phyloP scores from a whole-genome alignment of 2,113 vertebrate genomes.

The Urocolius indicus region DNA sequence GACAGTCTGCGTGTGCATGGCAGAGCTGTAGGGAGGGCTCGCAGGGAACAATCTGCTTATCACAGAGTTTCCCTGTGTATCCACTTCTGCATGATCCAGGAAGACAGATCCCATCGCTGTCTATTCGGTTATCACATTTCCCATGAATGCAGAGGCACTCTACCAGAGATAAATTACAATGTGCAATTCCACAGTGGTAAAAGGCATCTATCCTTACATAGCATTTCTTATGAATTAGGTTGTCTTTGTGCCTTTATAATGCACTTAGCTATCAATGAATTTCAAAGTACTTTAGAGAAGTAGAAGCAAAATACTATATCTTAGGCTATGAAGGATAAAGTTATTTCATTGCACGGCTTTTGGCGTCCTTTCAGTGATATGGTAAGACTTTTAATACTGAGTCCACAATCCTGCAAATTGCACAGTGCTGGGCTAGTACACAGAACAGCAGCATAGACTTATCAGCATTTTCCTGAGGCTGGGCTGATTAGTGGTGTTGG shows the following conservation, averaged over 20 bases:
- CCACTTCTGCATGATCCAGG: slow-evolving; percentile 77
- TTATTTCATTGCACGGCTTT: neutral
- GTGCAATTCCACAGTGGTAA: neutral
- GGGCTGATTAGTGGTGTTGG: neutral
- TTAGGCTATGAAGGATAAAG: neutral
- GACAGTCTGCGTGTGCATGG: slow-evolving; percentile 86
- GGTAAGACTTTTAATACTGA: neutral
- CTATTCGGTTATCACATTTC: slow-evolving; percentile 82
- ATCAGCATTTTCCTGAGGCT: neutral
- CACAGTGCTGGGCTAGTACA: neutral
- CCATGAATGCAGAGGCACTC: slow-evolving; percentile 87
- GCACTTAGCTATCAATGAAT: neutral
- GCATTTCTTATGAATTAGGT: neutral
- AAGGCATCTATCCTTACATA: neutral
- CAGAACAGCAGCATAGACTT: neutral
- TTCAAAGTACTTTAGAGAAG: neutral
- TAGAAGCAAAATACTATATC: neutral
- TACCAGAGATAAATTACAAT: slow-evolving; percentile 41
- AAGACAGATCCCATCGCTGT: slow-evolving; percentile 83
- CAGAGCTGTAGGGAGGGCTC: slow-evolving; percentile 79
- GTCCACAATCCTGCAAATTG: neutral
- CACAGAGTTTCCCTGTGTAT: slow-evolving; percentile 82
- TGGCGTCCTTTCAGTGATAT: neutral
- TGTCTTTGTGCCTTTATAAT: neutral
- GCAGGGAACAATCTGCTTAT: slow-evolving; percentile 76